Base-by-base conservation (phyloP, 2,888 invertebrate genomes). In the Heliconius ismenius region DNA sequence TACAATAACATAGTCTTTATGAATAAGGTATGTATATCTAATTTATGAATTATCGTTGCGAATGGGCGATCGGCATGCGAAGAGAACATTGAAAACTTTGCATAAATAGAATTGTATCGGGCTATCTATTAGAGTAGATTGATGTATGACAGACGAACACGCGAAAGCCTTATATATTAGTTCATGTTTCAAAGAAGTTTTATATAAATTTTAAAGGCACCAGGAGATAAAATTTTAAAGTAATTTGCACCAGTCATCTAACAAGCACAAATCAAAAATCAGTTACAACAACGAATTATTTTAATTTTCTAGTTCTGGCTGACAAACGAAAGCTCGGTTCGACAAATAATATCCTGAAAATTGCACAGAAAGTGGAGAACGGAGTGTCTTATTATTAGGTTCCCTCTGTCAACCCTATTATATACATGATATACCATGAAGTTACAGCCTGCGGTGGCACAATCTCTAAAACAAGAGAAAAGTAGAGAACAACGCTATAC, bases 101-200 rank as follows among this genome's bases (percentile, higher is more conserved):
- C 91, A 92, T 91, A 91, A 91, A 92, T 90, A 91, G 91, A 92
- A 91, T 92, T 91, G 90, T 90, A 89, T 89, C 91, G 86, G 83
- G 85, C 87, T 87, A 90, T 90, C 89, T 89, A 91, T 92, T 91
- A 91, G 88, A 87, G 83, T 82, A 77, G 76, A 80, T 83, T 91
- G 92, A 92, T 92, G 90, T 91, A 93, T 90, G 83, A 79, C 78
- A 82, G 77, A 83, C 82, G 82, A 85, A 85, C 92, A 92, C 90
- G 92, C 90, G 78, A 81, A 58, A 15, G 54, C 64, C 74, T 70
- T 67, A 24, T 39, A 67, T 21, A 18, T 28, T 64, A 64, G 10
- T 9, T 21, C 28, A 13, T 62, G 7, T 62, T 26, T 21, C 7
- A 49, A 15, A 26, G 26, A 15, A 26, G 7, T 62, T 13, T 62